Evolutionary conservation across 2,888 invertebrate species (phyloP), one percentile per base, ranked within the genome.

Genomic region (Cantharis lateralis): DNA sequence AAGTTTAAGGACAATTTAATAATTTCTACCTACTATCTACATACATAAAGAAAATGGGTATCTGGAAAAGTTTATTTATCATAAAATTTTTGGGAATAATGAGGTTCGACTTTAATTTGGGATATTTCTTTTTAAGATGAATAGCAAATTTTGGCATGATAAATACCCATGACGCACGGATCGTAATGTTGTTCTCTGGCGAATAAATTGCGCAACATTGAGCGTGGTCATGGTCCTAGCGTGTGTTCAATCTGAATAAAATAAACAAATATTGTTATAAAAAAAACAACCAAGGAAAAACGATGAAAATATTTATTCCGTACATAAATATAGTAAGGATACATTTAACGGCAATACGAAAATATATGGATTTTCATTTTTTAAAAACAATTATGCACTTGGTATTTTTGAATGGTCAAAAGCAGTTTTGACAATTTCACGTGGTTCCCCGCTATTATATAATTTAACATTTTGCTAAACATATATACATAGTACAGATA

Each of bases 261-360:
- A 75, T 78, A 71, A 70, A 74, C 32, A 70, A 15, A 48, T 48
- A 48, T 48, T 48, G 7, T 48, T 48, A 7, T 24, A 15, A 68
- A 70, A 75, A 78, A 62, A 66, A 61, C 13, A 72, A 61, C 48
- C 63, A 70, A 71, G 85, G 84, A 87, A 87, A 88, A 88, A 88
- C 87, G 87, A 87, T 88, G 87, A 85, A 88, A 87, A 88, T 87
- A 87, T 88, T 88, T 88, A 88, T 88, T 87, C 83, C 85, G 86
- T 87, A 87, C 85, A 87, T 85, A 82, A 82, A 48, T n/a, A 48
- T 48, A 48, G 48, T 48, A 81, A 87, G 87, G 88, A 88, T 88
- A 88, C 87, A 88, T 85, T 85, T 86, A 86, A 85, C 86, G 87
- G 88, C 88, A 88, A 88, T 88, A 87, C 84, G 88, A 88, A 88